Conservation (phyloP, 2,113 vertebrate species). For the Rhea pennata region DNA sequence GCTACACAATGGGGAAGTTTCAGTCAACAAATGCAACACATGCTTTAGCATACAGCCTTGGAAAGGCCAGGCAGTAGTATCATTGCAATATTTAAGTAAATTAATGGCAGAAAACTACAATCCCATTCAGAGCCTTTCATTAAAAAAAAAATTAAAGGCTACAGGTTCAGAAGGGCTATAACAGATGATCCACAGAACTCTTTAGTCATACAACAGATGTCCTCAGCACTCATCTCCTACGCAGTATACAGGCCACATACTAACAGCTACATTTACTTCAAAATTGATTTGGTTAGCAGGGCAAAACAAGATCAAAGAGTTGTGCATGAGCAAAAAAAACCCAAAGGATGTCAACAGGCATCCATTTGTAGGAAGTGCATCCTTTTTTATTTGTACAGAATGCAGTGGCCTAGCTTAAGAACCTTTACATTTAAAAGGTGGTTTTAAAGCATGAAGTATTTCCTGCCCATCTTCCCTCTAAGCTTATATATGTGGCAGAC, state of each 20-base stretch:
- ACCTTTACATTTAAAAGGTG: not conserved
- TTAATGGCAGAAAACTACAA: not conserved
- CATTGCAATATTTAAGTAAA: not conserved
- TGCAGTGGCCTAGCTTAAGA: not conserved
- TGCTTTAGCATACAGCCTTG: not conserved
- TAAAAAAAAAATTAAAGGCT: constrained; percentile 19
- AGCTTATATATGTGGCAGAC: accelerated
- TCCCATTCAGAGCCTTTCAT: not conserved
- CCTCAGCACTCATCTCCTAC: not conserved
- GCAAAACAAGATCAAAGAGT: constrained; percentile 18
- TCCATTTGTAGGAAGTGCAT: not conserved
- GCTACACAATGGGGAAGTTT: not conserved
- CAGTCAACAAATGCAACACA: accelerated
- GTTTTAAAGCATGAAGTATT: not conserved
- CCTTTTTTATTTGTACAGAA: not conserved
- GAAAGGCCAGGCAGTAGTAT: not conserved
- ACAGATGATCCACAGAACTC: not conserved
- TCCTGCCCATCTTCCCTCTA: not conserved
- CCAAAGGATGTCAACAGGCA: not conserved
- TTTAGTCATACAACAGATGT: not conserved
- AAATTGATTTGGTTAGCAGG: not conserved
- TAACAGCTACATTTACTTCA: not conserved
- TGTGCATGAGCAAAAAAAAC: not conserved
- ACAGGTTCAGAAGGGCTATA: not conserved
- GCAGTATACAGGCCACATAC: not conserved